These are phyloP conservation scores for Tenthredo distinguenda DNA, from an alignment of 2,888 invertebrate species.

Conservation along the genomic window DNA sequence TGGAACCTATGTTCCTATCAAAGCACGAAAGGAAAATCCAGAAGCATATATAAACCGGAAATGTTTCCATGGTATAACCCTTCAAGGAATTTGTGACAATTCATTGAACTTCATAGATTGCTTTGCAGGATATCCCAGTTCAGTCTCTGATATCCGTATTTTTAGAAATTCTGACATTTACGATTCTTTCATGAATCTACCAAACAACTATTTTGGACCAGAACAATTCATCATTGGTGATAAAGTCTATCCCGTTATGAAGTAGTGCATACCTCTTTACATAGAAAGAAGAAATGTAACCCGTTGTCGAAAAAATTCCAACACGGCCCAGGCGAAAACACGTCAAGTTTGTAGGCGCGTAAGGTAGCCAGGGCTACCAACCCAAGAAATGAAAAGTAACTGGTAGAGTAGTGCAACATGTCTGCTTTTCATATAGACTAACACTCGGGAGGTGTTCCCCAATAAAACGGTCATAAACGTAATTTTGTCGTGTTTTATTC, in stretches of 20 bases:
- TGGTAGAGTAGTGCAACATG: too few species aligned
- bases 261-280: constrained; percentile 62
- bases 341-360: constrained; percentile 52
- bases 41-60: constrained; percentile 53
- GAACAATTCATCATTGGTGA: constrained; percentile 62
- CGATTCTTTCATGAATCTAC: constrained; percentile 34
- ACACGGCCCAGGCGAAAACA: constrained; percentile 56
- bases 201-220: constrained; percentile 52
- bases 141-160: constrained; percentile 55
- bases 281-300: constrained; percentile 60
- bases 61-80: constrained; percentile 46
- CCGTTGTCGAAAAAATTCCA: constrained; percentile 55
- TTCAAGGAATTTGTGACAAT: constrained; percentile 54
- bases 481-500: too few species aligned
- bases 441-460: too few species aligned
- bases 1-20: constrained; percentile 50
- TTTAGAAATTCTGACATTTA: constrained; percentile 61
- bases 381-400: too few species aligned
- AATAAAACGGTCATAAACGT: too few species aligned
- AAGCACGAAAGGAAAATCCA: constrained; percentile 49
- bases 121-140: constrained; percentile 54
- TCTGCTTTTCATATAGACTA: too few species aligned
- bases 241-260: constrained; percentile 62
- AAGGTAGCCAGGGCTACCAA: too few species aligned
- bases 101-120: constrained; percentile 50